Percentiles rank a stretch among this genome's conserved stretches.
Conservation (phyloP, 2,888 invertebrate genomes). For the Cecidostiba fungosa region DNA sequence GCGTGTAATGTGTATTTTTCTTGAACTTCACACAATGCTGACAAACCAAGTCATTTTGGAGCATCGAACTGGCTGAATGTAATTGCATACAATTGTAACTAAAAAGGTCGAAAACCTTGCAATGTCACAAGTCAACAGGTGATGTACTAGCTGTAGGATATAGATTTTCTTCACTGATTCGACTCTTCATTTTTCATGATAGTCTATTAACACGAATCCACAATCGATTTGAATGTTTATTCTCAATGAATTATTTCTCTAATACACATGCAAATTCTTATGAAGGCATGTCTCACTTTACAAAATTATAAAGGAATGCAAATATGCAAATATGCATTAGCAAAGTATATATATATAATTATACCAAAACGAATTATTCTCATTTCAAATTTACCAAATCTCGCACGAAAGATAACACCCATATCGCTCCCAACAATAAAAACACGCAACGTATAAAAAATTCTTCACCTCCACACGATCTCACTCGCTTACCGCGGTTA, state of each 20-base stretch:
- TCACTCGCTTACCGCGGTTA: slow-evolving; percentile 66
- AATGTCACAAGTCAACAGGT: slow-evolving; percentile 56
- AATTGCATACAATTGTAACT: neutral
- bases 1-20: too few relatives aligned
- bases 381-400: too few relatives aligned
- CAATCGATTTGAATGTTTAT: neutral
- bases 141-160: neutral
- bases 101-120: slow-evolving; percentile 41
- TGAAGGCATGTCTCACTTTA: too few relatives aligned
- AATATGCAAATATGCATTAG: too few relatives aligned
- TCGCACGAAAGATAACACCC: neutral
- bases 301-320: too few relatives aligned
- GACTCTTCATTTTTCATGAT: neutral
- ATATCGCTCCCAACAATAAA: neutral
- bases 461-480: slow-evolving; percentile 45
- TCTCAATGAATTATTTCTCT: too few relatives aligned
- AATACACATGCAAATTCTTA: too few relatives aligned
- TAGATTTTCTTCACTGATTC: neutral
- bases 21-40: neutral
- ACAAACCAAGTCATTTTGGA: neutral
- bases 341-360: too few relatives aligned
- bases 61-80: neutral
- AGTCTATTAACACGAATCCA: neutral
- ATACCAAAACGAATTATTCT: too few relatives aligned
- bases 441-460: slow-evolving; percentile 68